Conservation (phyloP, 2,888 invertebrate species). For the Tribolium freemani region DNA sequence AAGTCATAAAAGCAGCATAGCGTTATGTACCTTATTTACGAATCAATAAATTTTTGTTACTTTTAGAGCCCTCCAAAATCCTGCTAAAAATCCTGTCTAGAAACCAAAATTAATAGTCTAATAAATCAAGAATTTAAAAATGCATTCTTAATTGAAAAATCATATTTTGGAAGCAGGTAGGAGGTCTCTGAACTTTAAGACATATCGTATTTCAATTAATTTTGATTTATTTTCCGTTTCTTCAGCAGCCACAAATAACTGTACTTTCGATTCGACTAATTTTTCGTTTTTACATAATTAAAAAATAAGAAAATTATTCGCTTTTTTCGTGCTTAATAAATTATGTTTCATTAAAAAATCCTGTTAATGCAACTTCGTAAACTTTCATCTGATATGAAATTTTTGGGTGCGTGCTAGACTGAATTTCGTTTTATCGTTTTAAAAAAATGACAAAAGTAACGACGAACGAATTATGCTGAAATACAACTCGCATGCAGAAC, state of each 20-base stretch:
- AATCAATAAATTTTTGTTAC: too few species aligned
- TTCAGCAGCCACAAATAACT: conserved; percentile 6
- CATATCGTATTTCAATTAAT: conserved; percentile 25
- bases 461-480: neutral
- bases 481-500: neutral
- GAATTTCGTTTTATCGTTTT: conserved; percentile 4
- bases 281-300: neutral
- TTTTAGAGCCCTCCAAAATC: too few species aligned
- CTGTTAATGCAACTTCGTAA: neutral
- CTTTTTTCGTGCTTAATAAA: neutral
- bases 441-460: neutral
- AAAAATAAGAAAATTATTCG: neutral
- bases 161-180: conserved; percentile 11
- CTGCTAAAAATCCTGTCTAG: too few species aligned
- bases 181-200: conserved; percentile 20
- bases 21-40: too few species aligned
- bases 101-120: neutral
- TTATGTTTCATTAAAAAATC: conserved; percentile 2
- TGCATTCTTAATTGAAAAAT: conserved; percentile 11
- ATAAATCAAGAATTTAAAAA: conserved; percentile 5
- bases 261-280: conserved; percentile 4
- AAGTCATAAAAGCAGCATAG: too few species aligned
- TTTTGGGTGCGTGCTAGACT: conserved; percentile 18
- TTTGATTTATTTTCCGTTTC: conserved; percentile 22
- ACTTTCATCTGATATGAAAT: conserved; percentile 20